Evolutionary conservation across 2,113 vertebrate species (phyloP).

Genomic region (Oceanodroma tethys): DNA sequence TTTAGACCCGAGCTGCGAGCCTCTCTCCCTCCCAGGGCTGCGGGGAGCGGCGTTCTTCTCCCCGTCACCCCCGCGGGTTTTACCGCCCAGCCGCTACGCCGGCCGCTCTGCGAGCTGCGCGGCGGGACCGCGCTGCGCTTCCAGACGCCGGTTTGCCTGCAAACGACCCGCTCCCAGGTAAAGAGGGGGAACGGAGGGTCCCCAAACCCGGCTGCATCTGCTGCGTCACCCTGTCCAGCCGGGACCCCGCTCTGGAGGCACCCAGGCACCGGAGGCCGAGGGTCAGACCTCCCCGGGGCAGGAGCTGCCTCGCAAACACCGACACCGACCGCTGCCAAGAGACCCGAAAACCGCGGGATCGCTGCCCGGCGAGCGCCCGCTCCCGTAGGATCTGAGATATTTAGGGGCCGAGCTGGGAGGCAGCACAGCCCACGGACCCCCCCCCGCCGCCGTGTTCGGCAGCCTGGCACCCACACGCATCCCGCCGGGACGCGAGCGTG

Average conservation of each 20-base stretch:
- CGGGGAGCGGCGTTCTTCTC: neutral
- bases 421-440: neutral
- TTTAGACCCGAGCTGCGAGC: no score
- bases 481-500: neutral
- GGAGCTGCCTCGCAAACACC: neutral
- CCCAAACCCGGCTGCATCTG: neutral
- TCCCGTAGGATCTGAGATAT: fast-evolving
- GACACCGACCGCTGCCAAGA: neutral
- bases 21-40: no score
- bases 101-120: neutral
- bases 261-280: neutral
- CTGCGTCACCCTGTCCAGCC: no score
- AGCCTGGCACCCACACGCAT: neutral
- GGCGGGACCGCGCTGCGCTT: neutral
- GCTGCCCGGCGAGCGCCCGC: neutral
- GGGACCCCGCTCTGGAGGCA: neutral
- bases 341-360: no score
- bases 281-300: no score
- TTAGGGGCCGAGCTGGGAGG: neutral
- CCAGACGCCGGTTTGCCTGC: neutral
- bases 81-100: neutral
- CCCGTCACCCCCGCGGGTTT: neutral
- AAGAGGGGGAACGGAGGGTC: neutral
- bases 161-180: neutral
- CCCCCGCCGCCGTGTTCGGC: neutral